Base-by-base conservation (phyloP, 37 sponge, comb jelly and placozoan species). In the Cladorhizidae sp. region DNA sequence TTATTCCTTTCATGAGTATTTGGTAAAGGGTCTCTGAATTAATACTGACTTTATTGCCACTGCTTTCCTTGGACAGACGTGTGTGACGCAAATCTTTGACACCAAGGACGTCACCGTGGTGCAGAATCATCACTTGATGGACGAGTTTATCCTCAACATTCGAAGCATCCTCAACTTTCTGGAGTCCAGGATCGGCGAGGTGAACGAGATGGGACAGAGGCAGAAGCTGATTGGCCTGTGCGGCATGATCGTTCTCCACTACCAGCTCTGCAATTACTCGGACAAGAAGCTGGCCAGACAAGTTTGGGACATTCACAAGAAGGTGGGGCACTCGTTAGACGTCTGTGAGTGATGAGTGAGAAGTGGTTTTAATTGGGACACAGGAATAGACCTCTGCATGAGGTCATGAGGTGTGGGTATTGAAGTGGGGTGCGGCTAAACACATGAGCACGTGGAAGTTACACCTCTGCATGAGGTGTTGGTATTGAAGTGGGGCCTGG, bases 261-360 rank as follows among this genome's bases (percentile, higher is more conserved):
- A 76, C 72, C 55, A 67, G 33, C 76, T 95, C 42, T 98, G 75
- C 77, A 82, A 89, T 63, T 51, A 45, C 35, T 36, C 52, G 0
- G 98, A 98, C 49, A 90, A 68, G 83, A 98, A 93, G 71, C 70
- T 95, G 11, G 41, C 78, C 68, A 77, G 63, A 40, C 77, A 63
- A 40, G 74, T 98, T 37, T 98, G 94, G 94, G 96, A 98, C 52
- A 38, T 87, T 31, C 83, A 95, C 87, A 95, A 93, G 86, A 98
- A 85, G 71, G 93, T 94, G 78, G n/a, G 39, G 76, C 59, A 57
- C 3, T 3, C 8, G 29, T 29, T 5, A 45, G 49, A 45, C n/a
- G n/a, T n/a, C n/a, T n/a, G n/a, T n/a, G n/a, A n/a, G n/a, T n/a
- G n/a, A n/a, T n/a, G n/a, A n/a, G n/a, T n/a, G n/a, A n/a, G n/a